Percentiles rank a stretch among this genome's conserved stretches.
phyloP scores from a whole-genome alignment of 2,113 vertebrate genomes.

The Gavialis gangeticus region DNA sequence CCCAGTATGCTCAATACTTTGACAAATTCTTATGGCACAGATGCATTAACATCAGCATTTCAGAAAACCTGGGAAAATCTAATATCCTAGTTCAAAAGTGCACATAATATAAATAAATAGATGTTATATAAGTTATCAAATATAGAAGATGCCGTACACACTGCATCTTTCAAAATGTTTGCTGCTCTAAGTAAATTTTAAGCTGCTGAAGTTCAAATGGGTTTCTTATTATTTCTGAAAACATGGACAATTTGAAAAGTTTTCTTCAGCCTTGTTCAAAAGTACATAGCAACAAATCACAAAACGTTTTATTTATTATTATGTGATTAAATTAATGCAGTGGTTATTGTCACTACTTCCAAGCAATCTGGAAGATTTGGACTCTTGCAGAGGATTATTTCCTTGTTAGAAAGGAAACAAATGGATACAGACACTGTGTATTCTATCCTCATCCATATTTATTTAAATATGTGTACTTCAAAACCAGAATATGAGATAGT shows the following conservation, averaged over 20 bases:
- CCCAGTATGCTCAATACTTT: neutral
- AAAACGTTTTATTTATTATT: constrained; percentile 32
- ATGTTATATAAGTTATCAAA: neutral
- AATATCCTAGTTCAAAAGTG: neutral
- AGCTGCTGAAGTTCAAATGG: constrained; percentile 6
- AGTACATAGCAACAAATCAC: neutral
- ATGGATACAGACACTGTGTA: neutral
- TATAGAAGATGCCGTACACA: neutral
- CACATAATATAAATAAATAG: neutral
- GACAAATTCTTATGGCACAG: neutral
- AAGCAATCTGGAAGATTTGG: neutral
- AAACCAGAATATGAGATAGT: neutral
- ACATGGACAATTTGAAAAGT: neutral
- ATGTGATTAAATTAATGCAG: constrained; percentile 16
- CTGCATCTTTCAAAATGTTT: constrained; percentile 4
- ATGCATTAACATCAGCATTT: neutral
- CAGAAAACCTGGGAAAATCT: constrained; percentile 28
- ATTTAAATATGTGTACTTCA: neutral
- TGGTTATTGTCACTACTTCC: neutral
- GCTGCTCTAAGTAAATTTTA: constrained; percentile 13
- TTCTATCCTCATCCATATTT: neutral
- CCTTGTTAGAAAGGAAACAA: neutral
- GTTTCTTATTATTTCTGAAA: constrained; percentile 23
- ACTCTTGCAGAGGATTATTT: neutral
- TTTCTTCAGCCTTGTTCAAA: constrained; percentile 15